A percentile compares a stretch with the other conserved stretches of the same genome.
Evolutionary conservation across 1,140 invertebrate genomes (phyloP).

Genomic region (Octopus sinensis): DNA sequence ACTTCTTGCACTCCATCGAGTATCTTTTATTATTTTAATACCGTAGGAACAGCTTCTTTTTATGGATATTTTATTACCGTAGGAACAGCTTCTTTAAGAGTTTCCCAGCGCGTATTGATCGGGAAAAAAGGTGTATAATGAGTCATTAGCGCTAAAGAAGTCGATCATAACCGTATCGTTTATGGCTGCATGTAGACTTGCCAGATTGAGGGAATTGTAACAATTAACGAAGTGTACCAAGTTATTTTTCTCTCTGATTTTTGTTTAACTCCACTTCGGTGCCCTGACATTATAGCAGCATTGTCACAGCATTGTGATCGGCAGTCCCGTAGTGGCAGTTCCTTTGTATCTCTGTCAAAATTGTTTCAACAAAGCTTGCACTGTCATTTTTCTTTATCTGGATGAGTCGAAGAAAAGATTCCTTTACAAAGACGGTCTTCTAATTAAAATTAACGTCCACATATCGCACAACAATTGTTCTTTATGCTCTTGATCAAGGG

Average conservation of each 20-base stretch:
- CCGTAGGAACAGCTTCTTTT: no score
- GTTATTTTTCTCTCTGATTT: slow-evolving; percentile 1
- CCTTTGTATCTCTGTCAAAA: not conserved
- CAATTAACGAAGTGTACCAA: not conserved
- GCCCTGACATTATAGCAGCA: not conserved
- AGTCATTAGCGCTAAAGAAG: not conserved
- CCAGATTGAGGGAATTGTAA: not conserved
- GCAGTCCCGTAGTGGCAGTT: not conserved
- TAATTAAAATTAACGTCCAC: not conserved
- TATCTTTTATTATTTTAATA: no score
- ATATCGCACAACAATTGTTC: not conserved
- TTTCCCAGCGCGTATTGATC: not conserved
- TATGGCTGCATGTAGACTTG: not conserved
- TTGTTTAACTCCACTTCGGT: not conserved
- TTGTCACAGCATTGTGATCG: slow-evolving; percentile 7
- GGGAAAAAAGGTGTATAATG: not conserved
- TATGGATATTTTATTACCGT: not conserved
- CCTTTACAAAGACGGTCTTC: not conserved
- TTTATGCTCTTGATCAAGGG: not conserved
- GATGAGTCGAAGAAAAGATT: not conserved
- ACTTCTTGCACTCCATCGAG: not conserved
- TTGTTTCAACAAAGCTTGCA: not conserved
- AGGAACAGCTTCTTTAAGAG: not conserved
- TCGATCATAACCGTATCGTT: not conserved
- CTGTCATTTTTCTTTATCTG: not conserved